These are phyloP conservation scores for Anthophora plumipes DNA, from an alignment of 2,888 invertebrate species.

Conservation along the genomic window DNA sequence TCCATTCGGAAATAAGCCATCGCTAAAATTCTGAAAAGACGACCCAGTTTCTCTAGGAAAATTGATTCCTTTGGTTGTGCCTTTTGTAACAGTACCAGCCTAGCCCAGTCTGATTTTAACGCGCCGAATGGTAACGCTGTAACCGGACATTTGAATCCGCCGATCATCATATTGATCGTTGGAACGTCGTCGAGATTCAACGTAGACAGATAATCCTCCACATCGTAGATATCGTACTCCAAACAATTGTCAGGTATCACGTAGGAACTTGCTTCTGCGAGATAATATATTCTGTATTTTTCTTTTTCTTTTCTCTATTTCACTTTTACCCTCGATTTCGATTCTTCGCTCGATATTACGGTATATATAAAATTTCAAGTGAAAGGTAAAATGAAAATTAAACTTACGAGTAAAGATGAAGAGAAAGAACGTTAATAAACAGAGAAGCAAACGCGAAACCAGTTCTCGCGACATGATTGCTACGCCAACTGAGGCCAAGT, in stretches of 20 bases:
- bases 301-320: neutral
- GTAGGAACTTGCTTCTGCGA: conserved; percentile 7
- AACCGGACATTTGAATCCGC: conserved; percentile 49
- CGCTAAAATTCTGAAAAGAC: conserved; percentile 68
- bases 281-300: no score
- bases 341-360: no score
- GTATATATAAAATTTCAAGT: no score
- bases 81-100: conserved; percentile 66
- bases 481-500: conserved; percentile 50
- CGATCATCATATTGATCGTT: conserved; percentile 51
- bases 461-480: conserved; percentile 65
- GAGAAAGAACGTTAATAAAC: conserved; percentile 29
- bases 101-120: conserved; percentile 73
- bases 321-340: no score
- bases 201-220: conserved; percentile 59
- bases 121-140: conserved; percentile 71
- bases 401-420: conserved; percentile 58
- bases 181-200: conserved; percentile 51
- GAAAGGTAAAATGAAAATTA: neutral
- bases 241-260: conserved; percentile 42
- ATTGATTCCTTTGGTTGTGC: conserved; percentile 66
- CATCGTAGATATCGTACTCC: conserved; percentile 47
- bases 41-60: conserved; percentile 66
- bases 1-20: conserved; percentile 66
- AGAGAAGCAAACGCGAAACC: conserved; percentile 38